These are phyloP conservation scores for Pteropus rufus DNA, from an alignment of 2,797 vertebrate species.

Conservation along the genomic window DNA sequence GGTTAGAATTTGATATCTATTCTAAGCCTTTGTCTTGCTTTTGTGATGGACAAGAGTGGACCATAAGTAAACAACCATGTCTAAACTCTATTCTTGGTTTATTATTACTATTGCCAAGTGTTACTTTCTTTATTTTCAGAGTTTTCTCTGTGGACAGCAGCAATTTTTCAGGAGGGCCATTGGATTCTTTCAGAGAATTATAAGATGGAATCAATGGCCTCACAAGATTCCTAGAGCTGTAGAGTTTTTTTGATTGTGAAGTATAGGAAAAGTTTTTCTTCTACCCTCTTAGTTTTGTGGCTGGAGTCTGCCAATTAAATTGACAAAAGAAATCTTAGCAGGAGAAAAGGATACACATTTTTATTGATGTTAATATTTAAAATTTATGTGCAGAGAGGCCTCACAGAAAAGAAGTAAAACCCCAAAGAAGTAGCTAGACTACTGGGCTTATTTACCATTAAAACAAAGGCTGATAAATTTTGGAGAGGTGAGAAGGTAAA, in stretches of 20 bases:
- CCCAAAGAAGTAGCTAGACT: background rate
- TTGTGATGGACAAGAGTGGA: background rate
- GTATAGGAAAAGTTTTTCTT: background rate
- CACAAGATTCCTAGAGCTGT: background rate
- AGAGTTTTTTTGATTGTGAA: background rate
- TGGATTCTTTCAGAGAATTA: background rate
- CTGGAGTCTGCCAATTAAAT: background rate
- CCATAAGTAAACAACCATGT: background rate
- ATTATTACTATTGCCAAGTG: background rate
- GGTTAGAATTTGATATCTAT: background rate
- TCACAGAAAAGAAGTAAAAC: background rate
- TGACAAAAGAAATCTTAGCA: background rate
- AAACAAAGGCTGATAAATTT: background rate
- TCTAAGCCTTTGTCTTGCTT: background rate
- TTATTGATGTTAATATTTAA: background rate
- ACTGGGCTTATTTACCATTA: background rate
- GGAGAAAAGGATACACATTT: background rate
- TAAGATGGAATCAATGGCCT: background rate
- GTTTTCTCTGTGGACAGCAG: background rate
- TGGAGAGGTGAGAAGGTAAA: background rate
- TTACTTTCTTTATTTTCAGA: background rate
- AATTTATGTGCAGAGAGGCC: background rate
- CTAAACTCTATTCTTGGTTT: background rate
- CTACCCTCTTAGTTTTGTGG: background rate
- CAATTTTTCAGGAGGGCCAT: background rate